phyloP scores from a whole-genome alignment of 2,113 vertebrate genomes.

The Halcyon senegalensis region DNA sequence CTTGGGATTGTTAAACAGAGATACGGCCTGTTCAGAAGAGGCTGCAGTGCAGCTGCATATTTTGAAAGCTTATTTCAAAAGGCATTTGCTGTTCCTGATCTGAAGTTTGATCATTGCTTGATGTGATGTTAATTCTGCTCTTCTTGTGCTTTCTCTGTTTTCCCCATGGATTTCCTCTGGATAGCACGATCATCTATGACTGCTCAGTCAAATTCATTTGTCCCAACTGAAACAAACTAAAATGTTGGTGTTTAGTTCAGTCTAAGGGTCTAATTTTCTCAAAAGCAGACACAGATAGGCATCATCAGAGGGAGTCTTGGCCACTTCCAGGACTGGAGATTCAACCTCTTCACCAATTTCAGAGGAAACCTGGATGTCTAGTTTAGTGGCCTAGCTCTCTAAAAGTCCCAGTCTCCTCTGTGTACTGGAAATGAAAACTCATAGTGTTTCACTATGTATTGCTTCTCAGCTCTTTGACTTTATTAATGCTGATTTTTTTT shows the following conservation, averaged over 20 bases:
- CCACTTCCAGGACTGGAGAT: background rate
- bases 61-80: background rate
- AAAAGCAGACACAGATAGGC: background rate
- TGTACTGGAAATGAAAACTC: background rate
- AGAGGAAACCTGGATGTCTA: background rate
- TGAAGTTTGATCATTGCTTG: background rate
- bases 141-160: background rate
- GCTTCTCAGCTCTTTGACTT: background rate
- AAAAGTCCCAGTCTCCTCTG: background rate
- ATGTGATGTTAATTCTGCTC: background rate
- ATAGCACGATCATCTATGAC: background rate
- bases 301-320: background rate
- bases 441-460: background rate
- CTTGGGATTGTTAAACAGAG: background rate
- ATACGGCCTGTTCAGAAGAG: background rate
- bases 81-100: accelerated
- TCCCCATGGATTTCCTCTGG: background rate
- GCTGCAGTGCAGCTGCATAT: background rate
- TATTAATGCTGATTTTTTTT: background rate
- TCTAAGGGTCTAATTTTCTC: background rate
- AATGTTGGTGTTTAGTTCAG: background rate
- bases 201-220: background rate
- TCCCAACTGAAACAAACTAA: background rate
- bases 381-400: background rate
- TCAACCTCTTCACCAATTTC: background rate